A percentile compares a stretch with the other conserved stretches of the same genome.
These are phyloP conservation scores for Macaria liturata DNA, from an alignment of 2,888 invertebrate genomes.

Conservation along the genomic window DNA sequence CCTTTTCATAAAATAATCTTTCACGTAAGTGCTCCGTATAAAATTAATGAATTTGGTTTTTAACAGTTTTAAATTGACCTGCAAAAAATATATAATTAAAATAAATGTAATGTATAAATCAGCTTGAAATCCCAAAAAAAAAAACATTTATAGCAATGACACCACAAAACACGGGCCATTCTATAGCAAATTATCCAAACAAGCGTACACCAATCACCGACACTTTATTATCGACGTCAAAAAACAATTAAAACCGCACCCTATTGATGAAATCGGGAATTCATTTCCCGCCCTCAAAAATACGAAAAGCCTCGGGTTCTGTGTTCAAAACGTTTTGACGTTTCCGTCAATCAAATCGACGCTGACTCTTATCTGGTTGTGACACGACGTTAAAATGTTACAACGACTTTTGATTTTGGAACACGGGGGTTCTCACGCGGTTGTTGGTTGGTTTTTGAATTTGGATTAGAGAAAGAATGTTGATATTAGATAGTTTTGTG, in stretches of 20 bases:
- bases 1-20: too few relatives aligned
- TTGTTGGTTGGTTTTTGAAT: neutral
- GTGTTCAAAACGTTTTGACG: constrained; percentile 14
- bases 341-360: constrained; percentile 21
- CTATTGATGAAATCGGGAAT: constrained; percentile 10
- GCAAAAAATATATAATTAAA: too few relatives aligned
- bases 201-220: constrained; percentile 8
- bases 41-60: too few relatives aligned
- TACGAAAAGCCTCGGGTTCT: constrained; percentile 4
- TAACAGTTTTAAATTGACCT: too few relatives aligned
- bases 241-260: constrained; percentile 13
- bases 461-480: too few relatives aligned
- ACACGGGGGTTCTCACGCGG: neutral
- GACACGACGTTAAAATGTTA: constrained; percentile 25
- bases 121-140: too few relatives aligned
- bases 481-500: too few relatives aligned
- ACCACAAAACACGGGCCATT: neutral
- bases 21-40: too few relatives aligned
- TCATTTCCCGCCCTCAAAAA: constrained; percentile 14
- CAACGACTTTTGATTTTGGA: constrained; percentile 12
- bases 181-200: constrained; percentile 4
- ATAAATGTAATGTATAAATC: too few relatives aligned
- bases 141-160: too few relatives aligned
- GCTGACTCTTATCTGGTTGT: constrained; percentile 9
- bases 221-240: constrained; percentile 8